Base-by-base conservation (phyloP, 2,113 vertebrate genomes). In the Melanostigma gelatinosum region DNA sequence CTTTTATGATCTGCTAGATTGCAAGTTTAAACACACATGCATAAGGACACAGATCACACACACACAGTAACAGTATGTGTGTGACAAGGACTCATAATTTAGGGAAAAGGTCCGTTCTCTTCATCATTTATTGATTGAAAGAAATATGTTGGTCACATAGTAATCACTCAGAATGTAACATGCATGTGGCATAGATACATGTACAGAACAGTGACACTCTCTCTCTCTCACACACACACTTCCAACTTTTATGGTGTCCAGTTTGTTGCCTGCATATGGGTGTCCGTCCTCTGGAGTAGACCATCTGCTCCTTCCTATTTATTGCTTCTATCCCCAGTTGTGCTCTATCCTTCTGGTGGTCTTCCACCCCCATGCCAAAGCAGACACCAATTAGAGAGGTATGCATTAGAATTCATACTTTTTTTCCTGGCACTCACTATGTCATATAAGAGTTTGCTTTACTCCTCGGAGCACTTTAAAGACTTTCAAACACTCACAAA, bases 341-440 rank as follows among this genome's bases (percentile, higher is more conserved):
- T 91, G 83, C 89, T 88, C 85, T 57, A 85, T 93, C 93, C 93
- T 94, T 95, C 91, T 95, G 93, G 92, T 94, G 91, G 89, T 89
- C 93, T 93, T 90, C 91, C 88, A 92, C 89, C 90, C 88, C 84
- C 87, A 93, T 90, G 90, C 92, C 94, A 93, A 91, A 93, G 90
- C 91, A 93, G 91, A 93, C 90, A 90, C 94, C 94, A 95, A 95
- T 95, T 95, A 95, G 90, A 89, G 91, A 92, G 93, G 91, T 93
- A 72, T 91, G 87, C 90, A 91, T 93, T 88, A 62, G 88, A 92
- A 90, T 90, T 93, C 85, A 90, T 75, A 80, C 88, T 88, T 92
- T 90, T 92, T 91, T 89, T 79, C 48, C 84, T 87, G 85, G 87
- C 86, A 88, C 88, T 87, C 81, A 87, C 90, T 91, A 89, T 90